These are phyloP conservation scores for Pandion haliaetus DNA, from an alignment of 2,113 vertebrate genomes.

Conservation along the genomic window DNA sequence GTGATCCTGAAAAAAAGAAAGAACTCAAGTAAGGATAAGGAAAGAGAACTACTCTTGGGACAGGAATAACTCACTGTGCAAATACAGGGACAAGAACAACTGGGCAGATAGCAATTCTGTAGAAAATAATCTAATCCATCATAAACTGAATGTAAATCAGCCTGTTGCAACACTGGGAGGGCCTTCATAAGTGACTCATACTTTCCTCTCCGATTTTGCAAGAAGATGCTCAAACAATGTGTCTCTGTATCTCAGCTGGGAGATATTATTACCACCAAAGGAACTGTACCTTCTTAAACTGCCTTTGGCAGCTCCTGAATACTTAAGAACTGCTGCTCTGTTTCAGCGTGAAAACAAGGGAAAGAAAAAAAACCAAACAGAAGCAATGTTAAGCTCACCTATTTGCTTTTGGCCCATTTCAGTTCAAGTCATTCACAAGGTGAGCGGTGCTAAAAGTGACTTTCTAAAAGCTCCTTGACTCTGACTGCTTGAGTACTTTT, in stretches of 20 bases:
- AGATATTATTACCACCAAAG: background rate
- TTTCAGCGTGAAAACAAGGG: background rate
- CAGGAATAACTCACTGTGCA: background rate
- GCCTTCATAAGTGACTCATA: background rate
- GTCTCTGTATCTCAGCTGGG: background rate
- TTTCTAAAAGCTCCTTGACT: background rate
- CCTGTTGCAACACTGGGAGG: background rate
- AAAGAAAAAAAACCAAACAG: rapidly evolving
- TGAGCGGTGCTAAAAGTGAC: background rate
- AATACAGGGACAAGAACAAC: background rate
- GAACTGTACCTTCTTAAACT: background rate
- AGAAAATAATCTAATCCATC: background rate
- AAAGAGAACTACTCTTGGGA: background rate
- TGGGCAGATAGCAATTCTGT: background rate
- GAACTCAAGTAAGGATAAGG: background rate
- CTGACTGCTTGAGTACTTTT: background rate
- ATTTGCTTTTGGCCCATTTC: background rate
- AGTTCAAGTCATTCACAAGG: background rate
- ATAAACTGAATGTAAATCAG: background rate
- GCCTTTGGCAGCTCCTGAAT: background rate
- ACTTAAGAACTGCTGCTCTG: background rate
- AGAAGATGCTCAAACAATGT: background rate
- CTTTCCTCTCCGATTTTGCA: background rate
- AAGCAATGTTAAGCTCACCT: background rate
- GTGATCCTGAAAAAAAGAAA: background rate